phyloP scores from a whole-genome alignment of 2,888 invertebrate species.

The Chymomyza caudatula region DNA sequence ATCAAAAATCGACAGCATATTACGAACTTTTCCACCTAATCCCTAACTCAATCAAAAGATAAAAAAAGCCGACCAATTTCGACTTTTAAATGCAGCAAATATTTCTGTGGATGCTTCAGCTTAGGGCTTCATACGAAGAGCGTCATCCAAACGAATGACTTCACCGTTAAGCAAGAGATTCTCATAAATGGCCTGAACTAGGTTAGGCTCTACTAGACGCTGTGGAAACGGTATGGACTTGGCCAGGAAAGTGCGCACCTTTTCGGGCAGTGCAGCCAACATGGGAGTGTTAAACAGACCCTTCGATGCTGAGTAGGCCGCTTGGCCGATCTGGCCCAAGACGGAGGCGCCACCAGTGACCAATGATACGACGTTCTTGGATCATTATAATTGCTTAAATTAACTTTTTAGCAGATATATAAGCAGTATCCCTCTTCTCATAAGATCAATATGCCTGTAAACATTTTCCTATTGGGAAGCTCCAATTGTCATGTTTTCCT shows the following conservation, averaged over 20 bases:
- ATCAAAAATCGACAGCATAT: background rate
- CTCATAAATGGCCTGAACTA: constrained; percentile 90
- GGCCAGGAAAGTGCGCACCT: constrained; percentile 87
- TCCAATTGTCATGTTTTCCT: too few species aligned
- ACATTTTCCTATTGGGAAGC: too few species aligned
- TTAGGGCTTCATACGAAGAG: constrained; percentile 84
- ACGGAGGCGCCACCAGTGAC: constrained; percentile 99
- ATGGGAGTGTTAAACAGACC: constrained; percentile 94
- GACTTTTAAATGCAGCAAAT: background rate
- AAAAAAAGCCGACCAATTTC: background rate
- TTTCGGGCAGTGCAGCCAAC: constrained; percentile 86
- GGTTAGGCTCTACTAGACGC: constrained; percentile 88
- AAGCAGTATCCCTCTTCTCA: too few species aligned
- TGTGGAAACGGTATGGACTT: constrained; percentile 91
- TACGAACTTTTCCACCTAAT: background rate
- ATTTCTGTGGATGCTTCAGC: background rate
- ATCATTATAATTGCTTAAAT: constrained; percentile 26
- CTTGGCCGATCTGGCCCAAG: constrained; percentile 96
- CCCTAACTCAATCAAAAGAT: background rate
- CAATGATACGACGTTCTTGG: constrained; percentile 89
- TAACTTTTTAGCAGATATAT: background rate
- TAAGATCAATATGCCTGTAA: too few species aligned
- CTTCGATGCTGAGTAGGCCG: constrained; percentile 94
- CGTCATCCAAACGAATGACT: constrained; percentile 91
- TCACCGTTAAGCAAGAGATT: constrained; percentile 96